Evolutionary conservation across 2,888 invertebrate genomes (phyloP).

Genomic region (Leptopilina myrica): DNA sequence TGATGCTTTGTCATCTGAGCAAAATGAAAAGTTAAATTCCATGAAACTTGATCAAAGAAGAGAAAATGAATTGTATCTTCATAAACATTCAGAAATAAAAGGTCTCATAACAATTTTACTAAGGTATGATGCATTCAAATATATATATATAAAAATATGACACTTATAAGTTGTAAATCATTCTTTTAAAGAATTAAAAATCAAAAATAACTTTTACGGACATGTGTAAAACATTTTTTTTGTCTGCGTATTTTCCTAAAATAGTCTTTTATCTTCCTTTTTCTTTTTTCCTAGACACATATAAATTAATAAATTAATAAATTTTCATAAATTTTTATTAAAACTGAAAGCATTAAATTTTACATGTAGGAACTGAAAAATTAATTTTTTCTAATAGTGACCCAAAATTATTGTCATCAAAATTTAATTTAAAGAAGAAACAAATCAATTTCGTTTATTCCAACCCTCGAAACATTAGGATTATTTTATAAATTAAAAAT

Average conservation of each 20-base stretch:
- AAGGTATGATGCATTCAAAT: constrained; percentile 50
- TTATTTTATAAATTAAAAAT: no score
- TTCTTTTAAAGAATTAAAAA: neutral
- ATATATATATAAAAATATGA: no score
- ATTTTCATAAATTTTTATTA: constrained; percentile 53
- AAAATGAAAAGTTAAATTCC: constrained; percentile 57
- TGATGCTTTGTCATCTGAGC: constrained; percentile 57
- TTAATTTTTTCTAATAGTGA: no score
- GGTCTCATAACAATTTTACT: constrained; percentile 61
- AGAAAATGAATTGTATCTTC: constrained; percentile 63
- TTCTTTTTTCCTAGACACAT: constrained; percentile 56
- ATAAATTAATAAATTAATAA: constrained; percentile 42
- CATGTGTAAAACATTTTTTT: no score
- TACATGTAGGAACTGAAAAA: no score
- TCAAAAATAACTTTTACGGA: neutral
- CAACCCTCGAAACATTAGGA: no score
- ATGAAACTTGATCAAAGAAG: constrained; percentile 55
- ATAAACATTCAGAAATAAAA: constrained; percentile 63
- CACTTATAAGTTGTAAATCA: neutral
- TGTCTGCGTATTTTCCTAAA: neutral
- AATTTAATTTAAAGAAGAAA: no score
- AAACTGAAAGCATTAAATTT: no score
- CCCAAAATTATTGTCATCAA: no score
- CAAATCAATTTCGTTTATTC: no score
- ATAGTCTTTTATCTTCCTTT: neutral